A percentile compares a stretch with the other conserved stretches of the same genome.
Evolutionary conservation across 92 coral and sea anemone genomes (phyloP).

Genomic region (Phymanthus crucifer): DNA sequence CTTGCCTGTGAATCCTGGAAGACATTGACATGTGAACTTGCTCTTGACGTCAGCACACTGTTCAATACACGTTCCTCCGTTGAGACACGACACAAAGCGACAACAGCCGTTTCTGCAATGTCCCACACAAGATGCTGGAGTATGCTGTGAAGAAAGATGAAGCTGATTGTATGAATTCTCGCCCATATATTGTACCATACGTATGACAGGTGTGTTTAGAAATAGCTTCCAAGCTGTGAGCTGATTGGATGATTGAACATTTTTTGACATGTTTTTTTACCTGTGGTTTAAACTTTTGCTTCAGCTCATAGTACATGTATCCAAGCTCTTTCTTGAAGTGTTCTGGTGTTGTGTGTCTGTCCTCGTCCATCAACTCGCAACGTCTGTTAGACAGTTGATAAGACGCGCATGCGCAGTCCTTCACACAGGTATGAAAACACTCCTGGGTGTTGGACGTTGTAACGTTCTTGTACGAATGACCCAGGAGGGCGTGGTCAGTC

Average conservation of each 20-base stretch:
- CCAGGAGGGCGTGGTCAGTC: slow-evolving; percentile 31
- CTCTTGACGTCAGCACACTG: slow-evolving; percentile 31
- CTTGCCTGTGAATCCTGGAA: slow-evolving; percentile 38
- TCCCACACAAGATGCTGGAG: slow-evolving; percentile 10
- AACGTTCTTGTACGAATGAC: slow-evolving; percentile 25
- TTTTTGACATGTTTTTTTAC: background rate
- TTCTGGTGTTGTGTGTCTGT: slow-evolving; percentile 34
- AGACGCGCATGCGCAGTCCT: slow-evolving; percentile 36
- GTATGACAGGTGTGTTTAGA: too few species aligned
- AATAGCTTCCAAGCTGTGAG: too few species aligned
- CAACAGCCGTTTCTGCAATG: slow-evolving; percentile 35
- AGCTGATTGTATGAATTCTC: too few species aligned
- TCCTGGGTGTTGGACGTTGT: slow-evolving; percentile 17
- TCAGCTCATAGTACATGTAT: slow-evolving; percentile 21
- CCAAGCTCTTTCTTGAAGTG: slow-evolving; percentile 19
- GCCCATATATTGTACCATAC: background rate
- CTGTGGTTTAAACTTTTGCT: slow-evolving; percentile 16
- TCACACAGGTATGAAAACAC: slow-evolving; percentile 55
- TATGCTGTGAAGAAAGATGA: background rate
- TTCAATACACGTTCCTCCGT: slow-evolving; percentile 41
- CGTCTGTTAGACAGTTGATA: slow-evolving; percentile 48
- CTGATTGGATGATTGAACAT: too few species aligned
- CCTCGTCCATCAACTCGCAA: slow-evolving; percentile 55
- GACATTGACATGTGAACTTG: slow-evolving; percentile 32
- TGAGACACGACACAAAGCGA: slow-evolving; percentile 9